Evolutionary conservation across 2,888 invertebrate genomes (phyloP), one percentile per base, ranked within the genome.

Genomic region (Campoplex nolae): DNA sequence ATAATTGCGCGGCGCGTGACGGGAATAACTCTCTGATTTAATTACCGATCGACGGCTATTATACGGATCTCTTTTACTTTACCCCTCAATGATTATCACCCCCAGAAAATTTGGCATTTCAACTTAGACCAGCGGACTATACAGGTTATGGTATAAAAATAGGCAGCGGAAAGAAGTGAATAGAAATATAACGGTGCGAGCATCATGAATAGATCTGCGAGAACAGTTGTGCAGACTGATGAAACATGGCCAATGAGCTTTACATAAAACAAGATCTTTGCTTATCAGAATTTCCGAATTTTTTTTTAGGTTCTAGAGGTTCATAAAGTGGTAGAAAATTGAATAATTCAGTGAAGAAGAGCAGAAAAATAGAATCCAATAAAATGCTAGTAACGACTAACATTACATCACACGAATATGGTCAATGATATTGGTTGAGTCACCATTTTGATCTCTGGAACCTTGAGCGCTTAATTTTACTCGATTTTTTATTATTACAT

Each of bases 1-100:
- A 94, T 94, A 94, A 94, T 94, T 94, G 93, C 93, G 93, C 91
- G 91, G 92, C 93, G 94, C 94, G 94, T 94, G 94, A 94, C 93
- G 93, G 90, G 94, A 94, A 94, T 94, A 93, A 93, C 92, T 94
- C 92, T 92, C 90, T 91, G 93, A 93, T 94, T 94, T 93, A 94
- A 94, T 94, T 94, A 94, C 92, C 92, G 92, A 93, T 93, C 92
- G 90, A 90, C 89, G 90, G 89, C 90, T 90, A 90, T 92, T 90
- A 91, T 90, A 89, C 84, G 88, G 81, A 78, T 84, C 79, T 48
- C 45, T 71, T 42, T 28, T 62, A 62, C 28, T 56, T 42, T 65
- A 18, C 51, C 42, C 71, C 42, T 56, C 54, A 77, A 87, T 74
- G 65, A 87, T 88, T 88, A 89, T 87, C 85, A 70, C 73, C 82